Evolutionary conservation across 2,888 invertebrate species (phyloP), one percentile per base, ranked within the genome.

Genomic region (Rhorus exstirpatorius): DNA sequence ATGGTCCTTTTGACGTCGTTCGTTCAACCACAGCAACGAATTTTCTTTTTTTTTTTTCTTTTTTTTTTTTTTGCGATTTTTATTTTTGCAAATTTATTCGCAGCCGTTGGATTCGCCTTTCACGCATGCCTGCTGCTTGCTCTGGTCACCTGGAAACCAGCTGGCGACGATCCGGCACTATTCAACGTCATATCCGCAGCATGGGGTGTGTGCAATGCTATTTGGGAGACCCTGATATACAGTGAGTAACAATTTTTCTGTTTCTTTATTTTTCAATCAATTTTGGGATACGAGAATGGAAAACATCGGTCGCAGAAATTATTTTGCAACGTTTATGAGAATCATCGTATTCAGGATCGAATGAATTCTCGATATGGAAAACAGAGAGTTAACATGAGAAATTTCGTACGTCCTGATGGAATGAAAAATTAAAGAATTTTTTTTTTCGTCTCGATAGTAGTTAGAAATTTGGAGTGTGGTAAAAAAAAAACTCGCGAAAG

Each of bases 181-280:
- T 97, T 97, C 80, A 97, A 97, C 85, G 96, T 97, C 21, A 96
- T 97, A 67, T 96, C 97, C 1, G 97, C 97, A 0, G 96, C 97
- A 0, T 97, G 97, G 97, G 97, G 97, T 14, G 97, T 97, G 1
- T 97, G 97, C 92, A 97, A 97, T 74, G 96, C 97, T 19, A 96
- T 97, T 85, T 97, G 97, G 97, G 97, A 97, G 89, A 96, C 97
- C 2, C 91, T 95, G 21, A 91, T 94, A 67, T 93, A 91, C 80
- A 92, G 92, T 92, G 82, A 88, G 90, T 49, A 19, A 55, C 35
- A 10, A 8, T 14, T n/a, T 1, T n/a, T 51, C n/a, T 4, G 1
- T 41, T 70, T 17, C 10, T 26, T 21, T 10, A 63, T 10, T 35
- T 14, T 17, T 31, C n/a, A 24, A 14, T 60, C n/a, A n/a, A n/a